Evolutionary conservation across 2,888 invertebrate genomes (phyloP), one percentile per base, ranked within the genome.

Genomic region (Schizotus pectinicornis): DNA sequence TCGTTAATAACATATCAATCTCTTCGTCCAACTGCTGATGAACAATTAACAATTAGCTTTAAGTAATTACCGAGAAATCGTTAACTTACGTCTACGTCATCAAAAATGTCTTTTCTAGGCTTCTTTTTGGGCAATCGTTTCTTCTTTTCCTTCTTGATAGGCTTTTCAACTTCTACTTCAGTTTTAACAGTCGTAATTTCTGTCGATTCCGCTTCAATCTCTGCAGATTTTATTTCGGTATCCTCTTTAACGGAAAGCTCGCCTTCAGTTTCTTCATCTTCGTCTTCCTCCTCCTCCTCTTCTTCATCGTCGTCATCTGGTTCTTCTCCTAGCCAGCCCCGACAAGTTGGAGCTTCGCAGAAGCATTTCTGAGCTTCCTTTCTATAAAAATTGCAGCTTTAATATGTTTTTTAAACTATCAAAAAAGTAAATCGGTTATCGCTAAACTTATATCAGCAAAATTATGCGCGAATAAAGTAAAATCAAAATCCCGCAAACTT

Each of bases 291-390:
- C 39, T 81, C 81, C 31, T 83, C 82, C 37, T 85, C 84, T 59
- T 85, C 84, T 12, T 86, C 86, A 46, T 86, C 85, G 52, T 86
- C 86, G 52, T 86, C 86, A 30, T 91, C 90, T 0, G 94, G 94
- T 69, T 93, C 90, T 51, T 91, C 92, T 0, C 98, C 98, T 62
- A 99, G 94, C 91, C 94, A 96, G 0, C 99, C 98, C 14, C 95
- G 88, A 76, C 99, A 99, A 69, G 87, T 90, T 7, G 85, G 75
- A 0, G 97, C 86, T 67, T 94, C 95, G 79, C 99, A 99, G 78
- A 86, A 96, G 81, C 99, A 99, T 62, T 90, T 90, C 81, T 99
- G 98, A 0, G 98, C 97, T 77, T 94, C 94, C 80, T 95, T 92
- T 5, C 97, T 94, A 79, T 61, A 81, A 54, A 14, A 14, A 39